Base-by-base conservation (phyloP, 2,113 vertebrate genomes). In the Brevimyrus niger region DNA sequence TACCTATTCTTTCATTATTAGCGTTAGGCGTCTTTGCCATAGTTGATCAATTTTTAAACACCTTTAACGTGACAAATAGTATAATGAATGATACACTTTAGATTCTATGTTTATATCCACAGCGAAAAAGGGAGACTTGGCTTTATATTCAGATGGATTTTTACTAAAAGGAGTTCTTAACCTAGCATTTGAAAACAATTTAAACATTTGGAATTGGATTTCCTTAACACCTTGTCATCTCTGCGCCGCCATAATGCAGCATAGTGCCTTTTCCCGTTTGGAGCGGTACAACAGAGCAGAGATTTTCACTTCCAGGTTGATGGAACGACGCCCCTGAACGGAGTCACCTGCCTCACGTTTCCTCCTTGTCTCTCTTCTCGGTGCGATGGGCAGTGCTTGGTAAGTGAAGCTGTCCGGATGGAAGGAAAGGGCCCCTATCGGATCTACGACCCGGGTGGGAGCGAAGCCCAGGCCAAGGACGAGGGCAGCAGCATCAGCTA, bases 381-480 rank as follows among this genome's bases (percentile, higher is more conserved):
- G 93, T 92, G 92, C 21, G 89, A 90, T 92, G 90, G 91, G 92
- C 87, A 90, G 96, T 96, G 95, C 90, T 27, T 92, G 92, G 93
- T 90, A 93, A 95, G 93, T 96, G 89, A 96, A 86, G 83, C 91
- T 0, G 91, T 90, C 58, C 92, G 93, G 87, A 99, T 99, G 98
- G 98, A 99, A 94, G 97, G 98, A 91, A 97, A 97, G 95, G 97
- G 97, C 92, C 98, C 98, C 0, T 98, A 98, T 94, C 97, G 96
- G 93, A 99, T 99, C 94, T 99, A 99, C n/a, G 98, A 99, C 95
- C 98, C 98, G 0, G 97, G 97, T 80, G 96, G 97, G 95, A 94
- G 92, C 44, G 96, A 96, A 2, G 93, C 94, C 9, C 96, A 96
- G 87, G 94, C 96, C 94, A 92, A 94, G 88, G 97, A 95, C 0